A percentile compares a stretch with the other conserved stretches of the same genome.
phyloP scores from a whole-genome alignment of 35 echinoderm and acorn worm genomes.

The Diadema setosum region DNA sequence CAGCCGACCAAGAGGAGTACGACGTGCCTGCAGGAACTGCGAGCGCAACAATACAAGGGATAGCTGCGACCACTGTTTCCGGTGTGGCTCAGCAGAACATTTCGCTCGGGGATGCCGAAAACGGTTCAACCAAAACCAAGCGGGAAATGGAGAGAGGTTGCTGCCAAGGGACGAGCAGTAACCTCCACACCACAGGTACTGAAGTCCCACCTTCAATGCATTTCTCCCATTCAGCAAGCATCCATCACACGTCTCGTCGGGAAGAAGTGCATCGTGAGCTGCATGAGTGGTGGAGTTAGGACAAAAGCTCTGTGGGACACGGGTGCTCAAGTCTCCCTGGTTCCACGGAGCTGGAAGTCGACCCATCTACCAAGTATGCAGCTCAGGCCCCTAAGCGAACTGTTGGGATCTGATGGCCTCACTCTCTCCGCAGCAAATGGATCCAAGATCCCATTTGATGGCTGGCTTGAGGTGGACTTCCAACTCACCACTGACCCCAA shows the following conservation, averaged over 20 bases:
- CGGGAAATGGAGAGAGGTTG: constrained; percentile 1
- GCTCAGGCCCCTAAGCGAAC: not conserved
- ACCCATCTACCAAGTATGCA: not conserved
- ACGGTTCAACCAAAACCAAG: not conserved
- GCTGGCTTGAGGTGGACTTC: constrained; percentile 13
- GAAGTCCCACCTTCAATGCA: not conserved
- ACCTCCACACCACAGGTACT: not conserved
- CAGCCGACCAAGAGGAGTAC: not conserved
- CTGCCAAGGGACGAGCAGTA: constrained; percentile 8
- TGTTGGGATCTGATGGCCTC: not conserved
- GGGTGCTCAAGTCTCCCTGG: constrained; percentile 44
- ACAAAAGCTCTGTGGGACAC: constrained; percentile 50
- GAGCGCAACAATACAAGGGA: not conserved
- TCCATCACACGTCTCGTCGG: not conserved
- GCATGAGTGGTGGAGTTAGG: not conserved
- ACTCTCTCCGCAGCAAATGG: constrained; percentile 37
- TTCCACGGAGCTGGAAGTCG: not conserved
- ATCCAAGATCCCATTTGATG: constrained; percentile 28
- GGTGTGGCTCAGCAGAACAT: constrained; percentile 3
- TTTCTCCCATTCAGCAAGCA: not conserved
- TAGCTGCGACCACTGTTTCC: not conserved
- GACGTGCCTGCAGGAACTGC: not conserved
- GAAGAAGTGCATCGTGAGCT: not conserved
- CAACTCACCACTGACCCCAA: not conserved
- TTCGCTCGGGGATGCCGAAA: not conserved